Evolutionary conservation across 53 echinoderm and acorn worm species (phyloP).

Genomic region (Zoroaster sp.): DNA sequence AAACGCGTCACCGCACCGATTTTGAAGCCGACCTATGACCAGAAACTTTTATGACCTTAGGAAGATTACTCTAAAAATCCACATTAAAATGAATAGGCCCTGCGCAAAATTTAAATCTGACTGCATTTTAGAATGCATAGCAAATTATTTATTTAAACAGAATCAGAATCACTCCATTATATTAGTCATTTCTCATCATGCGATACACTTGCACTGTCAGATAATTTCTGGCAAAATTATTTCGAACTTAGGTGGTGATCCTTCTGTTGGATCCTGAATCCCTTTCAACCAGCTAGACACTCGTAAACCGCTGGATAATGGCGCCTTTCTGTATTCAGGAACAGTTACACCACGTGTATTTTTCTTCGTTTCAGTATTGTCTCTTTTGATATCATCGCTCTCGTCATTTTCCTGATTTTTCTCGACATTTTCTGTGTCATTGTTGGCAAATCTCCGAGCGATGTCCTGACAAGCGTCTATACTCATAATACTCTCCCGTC

Average conservation of each 20-base stretch:
- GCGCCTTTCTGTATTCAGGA: constrained; percentile 22
- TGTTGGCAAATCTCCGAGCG: neutral
- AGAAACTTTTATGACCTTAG: no score
- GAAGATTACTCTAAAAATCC: no score
- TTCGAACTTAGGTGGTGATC: neutral
- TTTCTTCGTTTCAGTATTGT: neutral
- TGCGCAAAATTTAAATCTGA: no score
- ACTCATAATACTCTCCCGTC: constrained; percentile 40
- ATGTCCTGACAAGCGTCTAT: constrained; percentile 37
- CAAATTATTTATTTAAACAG: no score
- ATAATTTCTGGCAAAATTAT: constrained; percentile 41
- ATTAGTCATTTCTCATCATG: no score
- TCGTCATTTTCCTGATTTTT: neutral
- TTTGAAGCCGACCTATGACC: no score
- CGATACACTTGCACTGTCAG: no score
- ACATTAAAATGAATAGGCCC: no score
- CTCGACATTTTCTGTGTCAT: neutral
- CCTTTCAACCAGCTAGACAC: constrained; percentile 36
- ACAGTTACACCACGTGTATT: neutral
- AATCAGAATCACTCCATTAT: no score
- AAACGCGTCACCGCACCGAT: no score
- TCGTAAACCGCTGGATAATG: neutral
- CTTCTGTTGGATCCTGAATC: constrained; percentile 37
- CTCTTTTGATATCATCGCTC: neutral
- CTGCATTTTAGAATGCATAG: no score